Evolutionary conservation across 2,888 invertebrate genomes (phyloP), one percentile per base, ranked within the genome.

Genomic region (Stenolophus ochropezus): DNA sequence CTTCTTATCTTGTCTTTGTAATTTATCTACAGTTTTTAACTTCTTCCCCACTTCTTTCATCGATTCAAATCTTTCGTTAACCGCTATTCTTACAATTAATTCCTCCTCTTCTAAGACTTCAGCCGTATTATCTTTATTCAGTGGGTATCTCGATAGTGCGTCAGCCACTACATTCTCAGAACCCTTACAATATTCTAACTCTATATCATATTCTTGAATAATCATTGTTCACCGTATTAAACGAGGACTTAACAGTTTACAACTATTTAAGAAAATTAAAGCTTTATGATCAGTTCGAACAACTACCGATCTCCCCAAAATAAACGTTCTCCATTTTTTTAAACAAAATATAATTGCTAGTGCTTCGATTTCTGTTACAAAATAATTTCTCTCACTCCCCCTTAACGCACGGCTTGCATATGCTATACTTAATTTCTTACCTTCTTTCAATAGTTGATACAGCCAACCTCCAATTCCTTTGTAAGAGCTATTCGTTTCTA

Each of bases 281-380:
- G 84, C 53, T 33, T 83, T 82, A 33, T 84, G 81, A 51, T 84
- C 83, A 0, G 79, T 82, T 16, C 83, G 11, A 16, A 83, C 21
- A 0, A 42, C 76, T 11, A 84, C 23, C 3, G 61, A n/a, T 0
- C 18, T 20, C 0, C 82, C 83, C 6, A 82, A 61, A 11, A 84
- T 21, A 14, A 83, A 80, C 8, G 18, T 25, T 6, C 83, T 76
- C 83, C 82, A 84, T 16, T 83, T 27, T 23, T 53, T 33, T 56
- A 83, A 78, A 0, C 20, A 23, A 42, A 73, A n/a, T 0, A 83
- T 42, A 1, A 82, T 20, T 1, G 83, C 81, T 11, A 65, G 21
- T 4, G 76, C 33, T 65, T 84, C 82, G 6, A 81, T 81, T 79
- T 84, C 83, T 1, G 82, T 83, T 3, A 74, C 51, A 0, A 65